phyloP scores from a whole-genome alignment of 2,888 invertebrate species.

The Sinodicranocentrus sp. region DNA sequence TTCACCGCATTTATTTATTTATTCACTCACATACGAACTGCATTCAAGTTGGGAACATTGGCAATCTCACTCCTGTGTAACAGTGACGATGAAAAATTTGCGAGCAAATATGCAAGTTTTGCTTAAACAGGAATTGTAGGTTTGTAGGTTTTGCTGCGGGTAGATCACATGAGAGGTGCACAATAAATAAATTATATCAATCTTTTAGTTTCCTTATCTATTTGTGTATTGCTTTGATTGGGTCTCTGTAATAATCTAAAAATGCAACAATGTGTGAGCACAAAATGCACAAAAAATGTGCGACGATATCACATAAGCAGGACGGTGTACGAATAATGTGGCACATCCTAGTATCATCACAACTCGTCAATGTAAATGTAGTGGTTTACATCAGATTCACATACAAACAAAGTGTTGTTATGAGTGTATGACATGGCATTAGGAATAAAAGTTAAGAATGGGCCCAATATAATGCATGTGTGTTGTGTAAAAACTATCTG shows the following conservation, averaged over 20 bases:
- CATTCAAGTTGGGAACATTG: no score
- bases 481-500: no score
- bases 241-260: neutral
- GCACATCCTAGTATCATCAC: no score
- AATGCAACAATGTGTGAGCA: slow-evolving; percentile 14
- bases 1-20: no score
- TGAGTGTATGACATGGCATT: neutral
- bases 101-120: slow-evolving; percentile 37
- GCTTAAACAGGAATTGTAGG: slow-evolving; percentile 65
- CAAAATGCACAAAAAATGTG: neutral
- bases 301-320: no score
- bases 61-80: neutral
- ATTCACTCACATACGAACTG: no score
- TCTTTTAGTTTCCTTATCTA: slow-evolving; percentile 34
- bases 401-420: no score
- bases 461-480: no score
- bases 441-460: no score
- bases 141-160: slow-evolving; percentile 57
- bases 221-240: neutral
- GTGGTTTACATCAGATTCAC: no score
- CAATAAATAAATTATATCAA: slow-evolving; percentile 6
- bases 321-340: no score
- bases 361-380: no score
- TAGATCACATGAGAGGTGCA: neutral
- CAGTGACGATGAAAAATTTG: neutral